These are phyloP conservation scores for Polydrusus cervinus DNA, from an alignment of 2,888 invertebrate species.

Conservation along the genomic window DNA sequence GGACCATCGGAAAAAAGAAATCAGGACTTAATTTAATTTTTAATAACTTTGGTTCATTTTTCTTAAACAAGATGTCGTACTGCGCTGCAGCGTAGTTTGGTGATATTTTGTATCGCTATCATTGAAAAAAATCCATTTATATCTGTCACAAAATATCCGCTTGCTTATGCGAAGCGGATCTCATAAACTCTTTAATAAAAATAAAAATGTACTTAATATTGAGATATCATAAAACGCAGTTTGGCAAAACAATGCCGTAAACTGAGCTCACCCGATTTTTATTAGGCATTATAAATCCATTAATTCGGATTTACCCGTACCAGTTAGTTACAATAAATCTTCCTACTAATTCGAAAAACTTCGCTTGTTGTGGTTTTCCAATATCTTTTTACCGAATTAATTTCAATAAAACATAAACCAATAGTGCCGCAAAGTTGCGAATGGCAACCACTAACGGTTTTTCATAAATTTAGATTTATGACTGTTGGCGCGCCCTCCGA, in stretches of 20 bases:
- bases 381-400: slow-evolving; percentile 45
- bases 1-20: too few species aligned
- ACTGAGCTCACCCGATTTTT: slow-evolving; percentile 1
- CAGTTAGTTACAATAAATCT: slow-evolving; percentile 29
- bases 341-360: slow-evolving; percentile 34
- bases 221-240: background rate
- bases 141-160: too few species aligned
- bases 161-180: too few species aligned
- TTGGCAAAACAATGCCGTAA: slow-evolving; percentile 10
- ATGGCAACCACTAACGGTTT: slow-evolving; percentile 47
- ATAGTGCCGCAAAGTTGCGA: slow-evolving; percentile 42
- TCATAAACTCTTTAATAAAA: background rate
- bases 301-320: slow-evolving; percentile 15
- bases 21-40: too few species aligned
- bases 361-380: slow-evolving; percentile 38
- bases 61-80: too few species aligned
- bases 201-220: background rate
- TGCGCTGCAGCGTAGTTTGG: too few species aligned
- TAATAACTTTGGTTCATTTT: too few species aligned
- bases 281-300: slow-evolving; percentile 20
- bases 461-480: slow-evolving; percentile 46
- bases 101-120: background rate
- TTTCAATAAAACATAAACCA: slow-evolving; percentile 48
- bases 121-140: too few species aligned
- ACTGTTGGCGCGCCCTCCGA: slow-evolving; percentile 35